Conservation (phyloP, 2,888 invertebrate genomes). For the Heliothis peltigera region DNA sequence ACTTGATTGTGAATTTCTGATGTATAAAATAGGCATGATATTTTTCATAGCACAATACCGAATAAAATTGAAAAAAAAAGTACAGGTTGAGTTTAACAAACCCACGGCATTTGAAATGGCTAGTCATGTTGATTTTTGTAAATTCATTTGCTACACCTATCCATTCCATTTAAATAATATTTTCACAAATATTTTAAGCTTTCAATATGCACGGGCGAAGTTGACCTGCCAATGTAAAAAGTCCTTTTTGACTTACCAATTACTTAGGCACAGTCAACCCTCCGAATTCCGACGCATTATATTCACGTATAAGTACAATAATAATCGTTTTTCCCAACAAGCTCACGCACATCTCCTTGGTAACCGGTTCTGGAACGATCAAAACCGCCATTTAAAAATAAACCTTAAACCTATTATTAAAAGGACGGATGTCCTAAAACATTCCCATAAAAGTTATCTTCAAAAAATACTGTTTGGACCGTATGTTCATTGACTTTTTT, state of each 20-base stretch:
- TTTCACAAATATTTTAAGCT: slow-evolving; percentile 23
- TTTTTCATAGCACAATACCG: slow-evolving; percentile 36
- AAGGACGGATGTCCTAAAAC: slow-evolving; percentile 41
- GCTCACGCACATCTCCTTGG: slow-evolving; percentile 75
- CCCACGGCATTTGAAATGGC: neutral
- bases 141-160: slow-evolving; percentile 31
- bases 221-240: slow-evolving; percentile 60
- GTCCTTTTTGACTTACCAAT: slow-evolving; percentile 62
- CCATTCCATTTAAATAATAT: slow-evolving; percentile 42
- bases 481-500: slow-evolving; percentile 61
- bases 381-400: slow-evolving; percentile 38
- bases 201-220: slow-evolving; percentile 36
- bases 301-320: slow-evolving; percentile 70
- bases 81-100: slow-evolving; percentile 28
- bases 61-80: slow-evolving; percentile 13
- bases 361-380: slow-evolving; percentile 72
- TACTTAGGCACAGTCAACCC: slow-evolving; percentile 70
- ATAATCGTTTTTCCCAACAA: slow-evolving; percentile 83
- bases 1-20: slow-evolving; percentile 34
- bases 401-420: slow-evolving; percentile 38
- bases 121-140: slow-evolving; percentile 40
- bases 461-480: slow-evolving; percentile 63
- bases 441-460: slow-evolving; percentile 42
- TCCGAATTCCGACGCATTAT: slow-evolving; percentile 75
- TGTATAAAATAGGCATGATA: slow-evolving; percentile 18